phyloP scores from a whole-genome alignment of 1,140 invertebrate genomes.

The Anastatus disparis region DNA sequence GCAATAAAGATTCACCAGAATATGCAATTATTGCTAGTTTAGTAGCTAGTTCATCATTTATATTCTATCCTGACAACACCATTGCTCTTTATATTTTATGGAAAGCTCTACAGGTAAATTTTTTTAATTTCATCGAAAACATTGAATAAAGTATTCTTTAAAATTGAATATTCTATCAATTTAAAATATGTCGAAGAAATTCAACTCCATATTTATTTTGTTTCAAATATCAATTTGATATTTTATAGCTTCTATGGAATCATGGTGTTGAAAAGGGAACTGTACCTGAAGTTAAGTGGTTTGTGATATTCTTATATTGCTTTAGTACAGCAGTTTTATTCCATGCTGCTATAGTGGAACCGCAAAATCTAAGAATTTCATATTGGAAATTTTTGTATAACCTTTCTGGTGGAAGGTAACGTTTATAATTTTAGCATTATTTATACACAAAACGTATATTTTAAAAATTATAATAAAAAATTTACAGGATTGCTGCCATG shows the following conservation, averaged over 20 bases:
- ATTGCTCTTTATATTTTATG: slow-evolving; percentile 78
- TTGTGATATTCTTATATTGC: slow-evolving; percentile 78
- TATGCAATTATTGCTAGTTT: slow-evolving; percentile 74
- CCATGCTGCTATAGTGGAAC: slow-evolving; percentile 83
- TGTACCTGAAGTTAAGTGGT: slow-evolving; percentile 72
- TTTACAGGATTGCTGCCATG: slow-evolving; percentile 70
- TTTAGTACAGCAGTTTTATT: slow-evolving; percentile 83
- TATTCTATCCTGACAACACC: slow-evolving; percentile 75
- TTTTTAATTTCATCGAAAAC: slow-evolving; percentile 14
- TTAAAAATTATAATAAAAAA: neutral
- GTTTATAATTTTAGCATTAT: slow-evolving; percentile 5
- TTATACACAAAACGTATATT: slow-evolving; percentile 37
- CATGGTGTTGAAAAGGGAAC: slow-evolving; percentile 69
- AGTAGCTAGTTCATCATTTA: slow-evolving; percentile 72
- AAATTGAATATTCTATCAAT: neutral
- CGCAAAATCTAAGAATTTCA: slow-evolving; percentile 80
- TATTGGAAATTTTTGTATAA: slow-evolving; percentile 85
- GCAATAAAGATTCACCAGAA: slow-evolving; percentile 69
- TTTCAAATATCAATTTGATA: slow-evolving; percentile 31
- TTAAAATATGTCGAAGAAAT: neutral
- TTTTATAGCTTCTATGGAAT: slow-evolving; percentile 72
- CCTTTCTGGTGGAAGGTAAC: slow-evolving; percentile 79
- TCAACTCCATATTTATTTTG: too few species aligned
- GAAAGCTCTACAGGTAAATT: slow-evolving; percentile 75
- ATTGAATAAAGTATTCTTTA: neutral